Evolutionary conservation across 1,140 invertebrate genomes (phyloP), one percentile per base, ranked within the genome.

Genomic region (Solen grandis): DNA sequence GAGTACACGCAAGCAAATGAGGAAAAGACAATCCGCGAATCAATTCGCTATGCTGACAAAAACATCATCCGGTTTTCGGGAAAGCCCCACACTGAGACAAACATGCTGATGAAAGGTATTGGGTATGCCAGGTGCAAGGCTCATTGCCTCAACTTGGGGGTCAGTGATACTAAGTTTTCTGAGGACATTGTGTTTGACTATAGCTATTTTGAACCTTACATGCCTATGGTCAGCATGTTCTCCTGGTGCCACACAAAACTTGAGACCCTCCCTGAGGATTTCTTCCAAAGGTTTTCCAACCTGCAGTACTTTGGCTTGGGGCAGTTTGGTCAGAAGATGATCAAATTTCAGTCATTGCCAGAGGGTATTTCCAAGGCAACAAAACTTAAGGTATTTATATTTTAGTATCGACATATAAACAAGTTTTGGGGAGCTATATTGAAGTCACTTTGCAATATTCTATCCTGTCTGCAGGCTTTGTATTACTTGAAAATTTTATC

Each of bases 241-340:
- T 35, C 55, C 2, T 81, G 86, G 33, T 59, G 81, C 54, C 54
- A 74, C 25, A 57, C 54, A 31, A 29, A 74, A 0, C 16, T 87
- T 22, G 31, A 62, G 27, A 16, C 29, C 36, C n/a, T 89, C 29
- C 79, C 85, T 19, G 35, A 75, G 2, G 81, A 87, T n/a, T 82
- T 89, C 50, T 90, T 86, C 70, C n/a, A 60, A 25, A 84, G 68
- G 14, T 90, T 90, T 59, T 57, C 72, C 19, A 88, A 88, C 50
- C 75, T 90, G 8, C 78, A 88, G 57, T 65, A 70, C 66, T 83
- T 88, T 25, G 54, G 70, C n/a, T 63, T 88, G 13, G 65, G 78
- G 10, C 25, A 33, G 19, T 73, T 16, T 16, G 41, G 57, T 16
- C 81, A 14, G 31, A 69, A 22, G 3, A 60, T 83, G 75, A 46